Evolutionary conservation across 2,113 vertebrate genomes (phyloP).

Genomic region (Tychaedon coryphoeus): DNA sequence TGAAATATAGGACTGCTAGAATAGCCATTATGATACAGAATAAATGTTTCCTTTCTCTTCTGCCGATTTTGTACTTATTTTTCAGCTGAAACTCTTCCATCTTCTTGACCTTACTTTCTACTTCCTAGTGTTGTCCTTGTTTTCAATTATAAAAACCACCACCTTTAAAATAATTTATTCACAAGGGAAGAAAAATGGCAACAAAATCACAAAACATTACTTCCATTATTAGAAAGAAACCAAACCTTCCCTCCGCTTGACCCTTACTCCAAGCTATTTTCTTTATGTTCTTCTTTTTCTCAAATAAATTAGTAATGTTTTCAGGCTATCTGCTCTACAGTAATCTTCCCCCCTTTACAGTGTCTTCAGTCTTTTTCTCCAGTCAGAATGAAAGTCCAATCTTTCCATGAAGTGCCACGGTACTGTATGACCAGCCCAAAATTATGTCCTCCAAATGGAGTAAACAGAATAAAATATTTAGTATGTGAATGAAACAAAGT

Average conservation of each 20-base stretch:
- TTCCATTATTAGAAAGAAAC: not conserved
- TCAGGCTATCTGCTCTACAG: not conserved
- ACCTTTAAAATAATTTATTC: not conserved
- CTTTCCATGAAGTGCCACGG: not conserved
- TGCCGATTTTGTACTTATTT: not conserved
- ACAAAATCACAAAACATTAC: not conserved
- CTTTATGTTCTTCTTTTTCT: not conserved
- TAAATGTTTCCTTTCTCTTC: not conserved
- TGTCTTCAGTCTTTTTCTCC: not conserved
- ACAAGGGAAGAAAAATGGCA: not conserved
- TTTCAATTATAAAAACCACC: not conserved
- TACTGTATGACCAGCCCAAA: not conserved
- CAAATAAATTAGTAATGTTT: not conserved
- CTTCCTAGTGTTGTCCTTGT: not conserved
- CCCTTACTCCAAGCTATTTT: not conserved
- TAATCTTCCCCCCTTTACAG: not conserved
- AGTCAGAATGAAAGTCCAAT: not conserved
- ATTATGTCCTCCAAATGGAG: not conserved
- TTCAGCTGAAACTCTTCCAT: not conserved
- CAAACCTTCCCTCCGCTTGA: not conserved
- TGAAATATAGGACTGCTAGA: not conserved
- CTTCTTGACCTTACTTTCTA: not conserved
- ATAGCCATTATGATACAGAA: not conserved
- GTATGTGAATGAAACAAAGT: not conserved
- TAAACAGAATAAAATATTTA: not conserved